phyloP scores from a whole-genome alignment of 2,888 invertebrate genomes.

The Anoplius nigerrimus region DNA sequence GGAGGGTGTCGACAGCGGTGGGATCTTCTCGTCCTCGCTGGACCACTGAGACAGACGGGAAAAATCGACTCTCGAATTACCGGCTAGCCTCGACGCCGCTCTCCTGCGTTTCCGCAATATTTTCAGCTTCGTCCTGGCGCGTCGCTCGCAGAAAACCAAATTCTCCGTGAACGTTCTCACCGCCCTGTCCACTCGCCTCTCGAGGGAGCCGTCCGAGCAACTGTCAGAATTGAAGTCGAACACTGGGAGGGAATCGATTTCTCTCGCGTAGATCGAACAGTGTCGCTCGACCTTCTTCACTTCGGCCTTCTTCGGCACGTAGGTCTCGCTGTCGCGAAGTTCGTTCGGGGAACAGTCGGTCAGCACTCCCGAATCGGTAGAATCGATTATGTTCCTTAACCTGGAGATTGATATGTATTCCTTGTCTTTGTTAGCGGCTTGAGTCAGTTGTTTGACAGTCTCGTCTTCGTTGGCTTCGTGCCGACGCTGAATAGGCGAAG shows the following conservation, averaged over 20 bases:
- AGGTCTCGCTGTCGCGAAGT: not conserved
- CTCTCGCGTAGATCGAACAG: not conserved
- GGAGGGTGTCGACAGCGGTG: slow-evolving; percentile 54
- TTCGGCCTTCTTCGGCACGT: not conserved
- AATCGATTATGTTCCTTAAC: slow-evolving; percentile 7
- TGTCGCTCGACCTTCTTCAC: not conserved
- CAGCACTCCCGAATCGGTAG: slow-evolving; percentile 58
- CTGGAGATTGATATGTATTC: too few relatives aligned
- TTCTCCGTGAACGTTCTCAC: slow-evolving; percentile 58
- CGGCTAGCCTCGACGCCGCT: not conserved
- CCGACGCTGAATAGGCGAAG: too few relatives aligned
- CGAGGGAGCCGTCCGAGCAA: slow-evolving; percentile 54
- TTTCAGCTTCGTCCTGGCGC: slow-evolving; percentile 30
- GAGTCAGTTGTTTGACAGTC: too few relatives aligned
- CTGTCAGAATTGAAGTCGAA: slow-evolving; percentile 34
- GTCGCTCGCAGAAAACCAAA: slow-evolving; percentile 55
- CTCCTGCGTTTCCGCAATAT: slow-evolving; percentile 1
- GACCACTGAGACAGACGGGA: slow-evolving; percentile 11
- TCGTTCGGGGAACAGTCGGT: slow-evolving; percentile 41
- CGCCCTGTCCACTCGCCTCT: slow-evolving; percentile 56
- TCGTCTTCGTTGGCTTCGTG: too few relatives aligned
- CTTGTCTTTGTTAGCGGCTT: too few relatives aligned
- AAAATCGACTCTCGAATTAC: not conserved
- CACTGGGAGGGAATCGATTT: slow-evolving; percentile 2
- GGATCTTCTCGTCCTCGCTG: slow-evolving; percentile 48